Evolutionary conservation across 2,113 vertebrate species (phyloP), one percentile per base, ranked within the genome.

Genomic region (Nerophis ophidion): DNA sequence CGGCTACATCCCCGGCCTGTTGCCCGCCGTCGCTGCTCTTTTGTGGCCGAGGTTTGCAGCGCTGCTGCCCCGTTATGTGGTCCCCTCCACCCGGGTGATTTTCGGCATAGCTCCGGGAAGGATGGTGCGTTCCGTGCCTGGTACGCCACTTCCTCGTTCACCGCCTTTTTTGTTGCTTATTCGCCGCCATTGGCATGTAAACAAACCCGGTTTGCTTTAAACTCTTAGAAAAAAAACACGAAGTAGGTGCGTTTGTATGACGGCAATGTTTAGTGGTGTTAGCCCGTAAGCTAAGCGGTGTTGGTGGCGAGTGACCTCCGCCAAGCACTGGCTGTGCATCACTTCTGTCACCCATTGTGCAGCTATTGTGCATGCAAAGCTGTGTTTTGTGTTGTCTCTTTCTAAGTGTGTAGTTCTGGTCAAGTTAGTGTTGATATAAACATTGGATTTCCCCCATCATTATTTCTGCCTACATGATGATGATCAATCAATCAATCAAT

Each of bases 11-110:
- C 26, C 26, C 26, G 26, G 26, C 26, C 26, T 16, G 35, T 15
- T n/a, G 44, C 6, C 48, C 10, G 44, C 35, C 75, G 81, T 81
- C 83, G 71, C 77, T 66, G 81, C 72, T 60, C 74, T 57, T 65
- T 76, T 61, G 78, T 66, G 81, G 80, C 85, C 77, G 85, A 75
- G 74, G 72, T 60, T 42, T 56, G 62, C 0, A 63, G 17, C 46
- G 6, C 48, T 54, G 2, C 53, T 52, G 63, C 75, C 49, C 76
- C 65, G 67, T 79, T 80, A 74, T 48, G 9, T 40, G 9, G 5
- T 38, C 57, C 7, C 58, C 48, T 16, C 26, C 61, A 4, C 45
- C 4, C 51, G 40, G 60, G 6, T 15, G 9, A 48, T 36, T 35
- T 7, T 19, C 44, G 34, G 7, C 15, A n/a, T 5, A 5, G 40